A percentile compares a stretch with the other conserved stretches of the same genome.
These are phyloP conservation scores for Yponomeuta plumbellus DNA, from an alignment of 2,888 invertebrate genomes.

Conservation along the genomic window DNA sequence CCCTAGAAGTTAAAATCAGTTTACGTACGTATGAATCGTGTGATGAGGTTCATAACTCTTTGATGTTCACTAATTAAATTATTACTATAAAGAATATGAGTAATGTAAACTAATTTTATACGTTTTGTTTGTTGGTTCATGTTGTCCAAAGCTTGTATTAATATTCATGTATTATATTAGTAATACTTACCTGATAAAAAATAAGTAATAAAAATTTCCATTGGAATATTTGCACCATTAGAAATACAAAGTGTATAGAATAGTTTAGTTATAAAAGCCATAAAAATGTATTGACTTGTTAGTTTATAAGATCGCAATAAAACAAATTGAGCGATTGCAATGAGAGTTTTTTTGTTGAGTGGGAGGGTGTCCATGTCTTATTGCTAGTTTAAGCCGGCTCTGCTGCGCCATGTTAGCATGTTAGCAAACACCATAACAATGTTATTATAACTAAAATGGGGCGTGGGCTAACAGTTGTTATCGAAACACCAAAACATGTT, in stretches of 20 bases:
- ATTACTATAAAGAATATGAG: not conserved
- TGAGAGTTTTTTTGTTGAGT: conserved; percentile 1
- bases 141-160: conserved; percentile 38
- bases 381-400: too few relatives aligned
- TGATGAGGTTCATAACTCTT: not conserved
- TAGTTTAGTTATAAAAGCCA: conserved; percentile 16
- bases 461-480: too few relatives aligned
- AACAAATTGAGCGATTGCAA: conserved; percentile 4
- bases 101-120: not conserved
- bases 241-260: conserved; percentile 17
- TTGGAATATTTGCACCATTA: conserved; percentile 16
- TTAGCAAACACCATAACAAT: too few relatives aligned
- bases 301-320: conserved; percentile 16
- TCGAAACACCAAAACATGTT: too few relatives aligned
- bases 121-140: not conserved
- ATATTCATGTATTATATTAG: conserved; percentile 19
- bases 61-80: not conserved
- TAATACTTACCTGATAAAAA: not conserved
- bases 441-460: too few relatives aligned
- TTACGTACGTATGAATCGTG: too few relatives aligned
- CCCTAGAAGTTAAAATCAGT: too few relatives aligned
- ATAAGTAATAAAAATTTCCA: not conserved
- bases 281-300: conserved; percentile 19
- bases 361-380: too few relatives aligned
- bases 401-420: too few relatives aligned